Percentiles rank a stretch among this genome's conserved stretches.
Evolutionary conservation across 2,113 vertebrate genomes (phyloP).

Genomic region (Galeopterus variegatus): DNA sequence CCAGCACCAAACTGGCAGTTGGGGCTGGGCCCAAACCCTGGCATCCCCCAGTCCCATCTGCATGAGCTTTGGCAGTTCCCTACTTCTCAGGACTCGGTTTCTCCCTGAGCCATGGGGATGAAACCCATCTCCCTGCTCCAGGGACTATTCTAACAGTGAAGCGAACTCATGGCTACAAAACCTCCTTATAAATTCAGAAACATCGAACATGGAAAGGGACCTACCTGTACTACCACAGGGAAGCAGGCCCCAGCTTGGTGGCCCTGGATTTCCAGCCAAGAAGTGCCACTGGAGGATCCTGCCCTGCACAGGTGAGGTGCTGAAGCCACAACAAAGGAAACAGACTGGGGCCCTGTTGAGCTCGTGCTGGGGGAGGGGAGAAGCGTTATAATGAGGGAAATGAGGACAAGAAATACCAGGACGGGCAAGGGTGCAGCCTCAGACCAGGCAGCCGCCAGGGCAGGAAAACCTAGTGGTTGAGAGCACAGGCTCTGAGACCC

Average conservation of each 20-base stretch:
- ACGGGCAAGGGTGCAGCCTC: background rate
- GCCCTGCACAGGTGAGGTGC: background rate
- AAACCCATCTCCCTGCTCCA: rapidly evolving
- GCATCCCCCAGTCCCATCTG: rapidly evolving
- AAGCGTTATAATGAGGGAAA: rapidly evolving
- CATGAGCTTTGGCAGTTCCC: background rate
- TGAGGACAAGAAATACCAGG: background rate
- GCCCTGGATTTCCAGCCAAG: rapidly evolving
- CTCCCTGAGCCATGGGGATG: background rate
- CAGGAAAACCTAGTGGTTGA: rapidly evolving
- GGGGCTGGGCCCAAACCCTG: background rate
- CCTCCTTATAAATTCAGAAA: background rate
- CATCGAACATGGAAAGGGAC: rapidly evolving
- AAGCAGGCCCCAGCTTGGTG: background rate
- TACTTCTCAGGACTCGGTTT: background rate
- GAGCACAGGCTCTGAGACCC: background rate
- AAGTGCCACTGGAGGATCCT: background rate
- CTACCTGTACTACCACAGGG: background rate
- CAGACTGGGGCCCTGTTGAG: rapidly evolving
- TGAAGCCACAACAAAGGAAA: background rate
- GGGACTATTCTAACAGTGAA: background rate
- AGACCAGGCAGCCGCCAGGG: background rate
- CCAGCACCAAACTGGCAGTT: rapidly evolving
- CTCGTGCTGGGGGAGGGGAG: rapidly evolving
- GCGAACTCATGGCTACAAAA: background rate